These are phyloP conservation scores for Willisornis vidua DNA, from an alignment of 2,113 vertebrate species.

Conservation along the genomic window DNA sequence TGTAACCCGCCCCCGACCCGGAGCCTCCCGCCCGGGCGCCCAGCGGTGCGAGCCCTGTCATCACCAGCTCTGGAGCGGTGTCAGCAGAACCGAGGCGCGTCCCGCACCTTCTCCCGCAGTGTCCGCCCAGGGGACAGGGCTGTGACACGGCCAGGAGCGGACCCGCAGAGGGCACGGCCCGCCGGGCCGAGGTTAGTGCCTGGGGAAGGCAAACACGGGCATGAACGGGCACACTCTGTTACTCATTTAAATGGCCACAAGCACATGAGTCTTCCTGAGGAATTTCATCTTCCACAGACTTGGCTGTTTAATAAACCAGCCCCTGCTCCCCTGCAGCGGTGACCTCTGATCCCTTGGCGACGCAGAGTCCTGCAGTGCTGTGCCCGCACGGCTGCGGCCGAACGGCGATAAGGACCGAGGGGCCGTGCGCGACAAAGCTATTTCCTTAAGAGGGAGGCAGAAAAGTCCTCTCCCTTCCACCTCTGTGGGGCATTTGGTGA, in stretches of 20 bases:
- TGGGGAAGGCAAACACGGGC: not conserved
- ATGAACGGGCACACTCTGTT: not conserved
- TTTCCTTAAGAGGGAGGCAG: not conserved
- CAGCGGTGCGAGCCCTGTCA: rapidly evolving
- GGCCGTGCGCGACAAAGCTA: not conserved
- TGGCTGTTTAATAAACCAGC: not conserved
- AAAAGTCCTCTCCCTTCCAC: not conserved
- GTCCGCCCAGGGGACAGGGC: not conserved
- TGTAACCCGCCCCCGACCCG: not conserved
- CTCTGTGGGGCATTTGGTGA: not conserved
- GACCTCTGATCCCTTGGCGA: not conserved
- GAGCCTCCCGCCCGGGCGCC: not conserved
- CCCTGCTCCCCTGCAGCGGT: not conserved
- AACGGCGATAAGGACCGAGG: not conserved
- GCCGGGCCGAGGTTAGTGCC: not conserved
- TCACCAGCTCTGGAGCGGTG: rapidly evolving
- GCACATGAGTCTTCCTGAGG: not conserved
- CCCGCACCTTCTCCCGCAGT: not conserved
- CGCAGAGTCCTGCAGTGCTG: not conserved
- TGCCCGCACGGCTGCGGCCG: not conserved
- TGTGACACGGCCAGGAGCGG: not conserved
- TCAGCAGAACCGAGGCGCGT: not conserved
- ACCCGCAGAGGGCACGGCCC: not conserved
- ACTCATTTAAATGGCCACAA: not conserved
- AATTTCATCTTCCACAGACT: not conserved